Conservation (phyloP, 2,113 vertebrate genomes). For the Melanocharis versteri region DNA sequence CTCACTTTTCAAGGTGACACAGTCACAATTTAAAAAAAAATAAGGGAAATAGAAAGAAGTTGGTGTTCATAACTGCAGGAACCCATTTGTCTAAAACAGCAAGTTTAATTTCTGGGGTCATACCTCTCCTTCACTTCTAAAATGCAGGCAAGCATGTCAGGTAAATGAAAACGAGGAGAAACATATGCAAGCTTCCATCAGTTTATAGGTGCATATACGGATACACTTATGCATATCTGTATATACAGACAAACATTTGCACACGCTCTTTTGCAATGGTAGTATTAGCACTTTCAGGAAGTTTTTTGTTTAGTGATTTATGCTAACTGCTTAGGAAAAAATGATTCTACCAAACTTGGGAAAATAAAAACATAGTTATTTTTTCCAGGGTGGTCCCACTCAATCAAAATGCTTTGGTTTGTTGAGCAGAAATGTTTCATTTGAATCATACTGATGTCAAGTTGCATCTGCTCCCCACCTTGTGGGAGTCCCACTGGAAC, state of each 20-base stretch:
- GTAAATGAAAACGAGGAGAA: not conserved
- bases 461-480: constrained; percentile 17
- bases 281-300: not conserved
- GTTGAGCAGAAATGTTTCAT: constrained; percentile 25
- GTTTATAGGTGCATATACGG: not conserved
- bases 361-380: constrained; percentile 9
- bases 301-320: not conserved
- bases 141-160: not conserved
- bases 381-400: not conserved
- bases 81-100: not conserved
- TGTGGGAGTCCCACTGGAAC: not conserved
- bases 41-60: not conserved
- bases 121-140: not conserved
- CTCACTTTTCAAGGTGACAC: constrained; percentile 8
- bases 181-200: not conserved
- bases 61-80: not conserved
- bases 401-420: constrained; percentile 31
- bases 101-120: not conserved
- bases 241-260: not conserved
- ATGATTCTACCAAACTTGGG: not conserved
- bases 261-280: not conserved
- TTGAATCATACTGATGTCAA: constrained; percentile 36
- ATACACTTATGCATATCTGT: not conserved
- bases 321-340: not conserved
- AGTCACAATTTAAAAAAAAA: not conserved